These are phyloP conservation scores for Calephelis perditalis DNA, from an alignment of 2,888 invertebrate species.

Conservation along the genomic window DNA sequence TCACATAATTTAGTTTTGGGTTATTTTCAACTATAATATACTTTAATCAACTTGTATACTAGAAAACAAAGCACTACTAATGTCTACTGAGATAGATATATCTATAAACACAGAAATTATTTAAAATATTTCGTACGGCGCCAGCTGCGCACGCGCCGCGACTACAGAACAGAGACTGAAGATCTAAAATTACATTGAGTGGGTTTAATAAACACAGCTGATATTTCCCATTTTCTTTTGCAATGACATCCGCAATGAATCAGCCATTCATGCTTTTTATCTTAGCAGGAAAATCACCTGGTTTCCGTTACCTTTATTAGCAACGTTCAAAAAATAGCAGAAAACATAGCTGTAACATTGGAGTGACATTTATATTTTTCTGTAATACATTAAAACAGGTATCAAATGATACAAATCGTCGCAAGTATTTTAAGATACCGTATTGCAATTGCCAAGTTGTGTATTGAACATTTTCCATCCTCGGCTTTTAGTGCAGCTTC, in stretches of 20 bases:
- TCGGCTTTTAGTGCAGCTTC: too few species aligned
- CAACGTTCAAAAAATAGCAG: too few species aligned
- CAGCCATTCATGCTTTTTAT: conserved; percentile 45
- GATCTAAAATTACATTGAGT: conserved; percentile 71
- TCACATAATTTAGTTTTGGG: neutral
- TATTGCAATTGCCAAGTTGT: too few species aligned
- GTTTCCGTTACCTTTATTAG: neutral
- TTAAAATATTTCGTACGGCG: conserved; percentile 25
- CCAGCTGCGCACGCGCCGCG: conserved; percentile 57
- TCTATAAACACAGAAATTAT: neutral
- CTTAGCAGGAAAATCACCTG: conserved; percentile 1
- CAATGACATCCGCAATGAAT: conserved; percentile 53
- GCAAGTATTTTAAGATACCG: too few species aligned
- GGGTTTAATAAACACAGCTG: conserved; percentile 69
- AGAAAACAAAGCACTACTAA: neutral
- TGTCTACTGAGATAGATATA: neutral
- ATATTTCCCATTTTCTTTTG: conserved; percentile 64
- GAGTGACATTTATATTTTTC: too few species aligned
- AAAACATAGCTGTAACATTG: too few species aligned
- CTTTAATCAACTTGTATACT: neutral
- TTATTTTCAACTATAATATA: neutral
- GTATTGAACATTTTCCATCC: too few species aligned
- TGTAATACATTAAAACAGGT: too few species aligned
- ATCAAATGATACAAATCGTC: too few species aligned
- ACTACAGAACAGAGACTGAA: conserved; percentile 58